A percentile compares a stretch with the other conserved stretches of the same genome.
These are phyloP conservation scores for Rhinoderma darwinii DNA, from an alignment of 2,113 vertebrate species.

Conservation along the genomic window DNA sequence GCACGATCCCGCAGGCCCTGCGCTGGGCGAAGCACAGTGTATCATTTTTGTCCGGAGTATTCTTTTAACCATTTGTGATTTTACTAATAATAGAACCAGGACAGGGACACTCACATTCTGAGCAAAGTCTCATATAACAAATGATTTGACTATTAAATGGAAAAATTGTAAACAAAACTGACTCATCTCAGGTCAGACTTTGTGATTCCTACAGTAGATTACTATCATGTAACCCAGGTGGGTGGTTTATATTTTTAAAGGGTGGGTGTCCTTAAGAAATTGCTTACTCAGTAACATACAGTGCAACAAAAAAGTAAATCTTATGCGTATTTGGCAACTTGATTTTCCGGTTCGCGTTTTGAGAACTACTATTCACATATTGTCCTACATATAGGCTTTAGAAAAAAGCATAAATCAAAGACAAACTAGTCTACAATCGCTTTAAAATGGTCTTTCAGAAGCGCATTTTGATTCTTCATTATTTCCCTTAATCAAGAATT, in stretches of 20 bases:
- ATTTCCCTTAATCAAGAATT: slow-evolving; percentile 22
- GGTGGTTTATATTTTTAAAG: not conserved
- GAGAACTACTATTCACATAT: not conserved
- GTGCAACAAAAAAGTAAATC: not conserved
- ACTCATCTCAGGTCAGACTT: not conserved
- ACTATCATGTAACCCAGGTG: not conserved
- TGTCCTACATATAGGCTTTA: not conserved
- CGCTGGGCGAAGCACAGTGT: no score
- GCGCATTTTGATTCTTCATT: not conserved
- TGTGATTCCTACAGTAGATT: not conserved
- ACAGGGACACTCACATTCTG: no score
- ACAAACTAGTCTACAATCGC: not conserved
- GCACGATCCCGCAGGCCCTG: no score
- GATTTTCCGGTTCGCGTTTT: not conserved
- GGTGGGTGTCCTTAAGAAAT: not conserved
- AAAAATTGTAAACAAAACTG: not conserved
- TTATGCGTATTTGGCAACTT: not conserved
- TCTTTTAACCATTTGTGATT: no score
- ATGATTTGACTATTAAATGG: not conserved
- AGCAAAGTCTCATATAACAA: not conserved
- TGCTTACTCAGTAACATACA: not conserved
- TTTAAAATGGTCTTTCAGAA: not conserved
- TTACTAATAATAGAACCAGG: no score
- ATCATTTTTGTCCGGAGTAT: no score
- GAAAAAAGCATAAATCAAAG: not conserved